Evolutionary conservation across 2,888 invertebrate genomes (phyloP), one percentile per base, ranked within the genome.

Genomic region (Leucophora obtusa): DNA sequence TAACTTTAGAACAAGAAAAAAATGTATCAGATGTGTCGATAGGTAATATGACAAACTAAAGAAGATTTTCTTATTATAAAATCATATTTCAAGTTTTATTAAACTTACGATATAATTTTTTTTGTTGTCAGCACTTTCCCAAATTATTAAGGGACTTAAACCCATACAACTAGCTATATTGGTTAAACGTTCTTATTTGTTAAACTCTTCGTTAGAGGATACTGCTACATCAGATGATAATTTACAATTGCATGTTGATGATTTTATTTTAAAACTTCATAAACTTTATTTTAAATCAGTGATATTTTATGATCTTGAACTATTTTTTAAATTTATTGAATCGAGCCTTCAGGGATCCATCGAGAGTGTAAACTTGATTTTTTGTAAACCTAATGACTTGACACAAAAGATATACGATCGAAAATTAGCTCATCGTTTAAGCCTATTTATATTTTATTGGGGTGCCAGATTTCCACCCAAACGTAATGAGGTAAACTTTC

Each of bases 381-480:
- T 90, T 80, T 82, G 85, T 10, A 84, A 87, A 33, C 90, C 90
- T 0, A 82, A 84, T 43, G 85, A 86, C 56, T 79, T 90, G 5
- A 83, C 85, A 8, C 79, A 85, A 8, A 82, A 84, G 59, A 88
- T 90, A 47, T 85, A 86, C 35, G 85, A 86, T 4, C 86, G 87
- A 0, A 87, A 86, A 51, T 69, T 88, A 51, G 85, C 86, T 11
- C 88, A 88, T 83, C 89, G 90, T 2, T 84, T 90, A 3, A 89
- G 87, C 79, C 84, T 94, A 58, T 94, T 93, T 85, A 92, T 95
- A 70, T 95, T 95, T 88, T 93, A 93, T 87, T 94, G 94, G 94
- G 92, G 93, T 0, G 91, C 91, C 24, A 91, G 63, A 86, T 90
- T 18, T 89, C 93, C 82, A 90, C 92, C 84, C 85, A 91, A 58